Percentiles rank a stretch among this genome's conserved stretches.
Evolutionary conservation across 2,888 invertebrate genomes (phyloP).

Genomic region (Tetragonisca angustula): DNA sequence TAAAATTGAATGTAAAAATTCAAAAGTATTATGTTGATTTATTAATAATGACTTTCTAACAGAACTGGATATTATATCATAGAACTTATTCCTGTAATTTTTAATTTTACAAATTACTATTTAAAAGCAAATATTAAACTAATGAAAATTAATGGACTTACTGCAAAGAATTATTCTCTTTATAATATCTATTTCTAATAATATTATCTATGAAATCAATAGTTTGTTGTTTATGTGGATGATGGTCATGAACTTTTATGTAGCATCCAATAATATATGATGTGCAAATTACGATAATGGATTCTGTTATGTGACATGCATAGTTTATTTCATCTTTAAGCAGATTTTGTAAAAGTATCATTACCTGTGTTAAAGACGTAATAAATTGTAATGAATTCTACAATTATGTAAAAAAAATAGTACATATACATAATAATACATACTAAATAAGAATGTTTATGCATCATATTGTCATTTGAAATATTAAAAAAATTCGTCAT

Average conservation of each 20-base stretch:
- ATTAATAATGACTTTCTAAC: conserved; percentile 71
- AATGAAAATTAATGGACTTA: conserved; percentile 45
- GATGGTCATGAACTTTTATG: conserved; percentile 78
- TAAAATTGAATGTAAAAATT: conserved; percentile 73
- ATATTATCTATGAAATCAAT: conserved; percentile 75
- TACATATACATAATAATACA: conserved; percentile 42
- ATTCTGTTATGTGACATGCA: conserved; percentile 68
- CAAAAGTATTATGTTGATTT: conserved; percentile 73
- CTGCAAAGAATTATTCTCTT: conserved; percentile 71
- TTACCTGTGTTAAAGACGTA: conserved; percentile 70
- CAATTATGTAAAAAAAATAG: neutral
- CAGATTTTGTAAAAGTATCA: conserved; percentile 76
- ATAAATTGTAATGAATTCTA: neutral
- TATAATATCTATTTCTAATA: conserved; percentile 73
- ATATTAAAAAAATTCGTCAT: conserved; percentile 74
- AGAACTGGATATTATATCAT: conserved; percentile 58
- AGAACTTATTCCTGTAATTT: conserved; percentile 74
- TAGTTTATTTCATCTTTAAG: conserved; percentile 72
- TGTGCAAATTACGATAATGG: conserved; percentile 74
- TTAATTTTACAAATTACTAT: conserved; percentile 36
- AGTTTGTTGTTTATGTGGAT: conserved; percentile 79
- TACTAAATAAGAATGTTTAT: conserved; percentile 80
- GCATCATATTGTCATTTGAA: conserved; percentile 75
- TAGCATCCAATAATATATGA: conserved; percentile 76
- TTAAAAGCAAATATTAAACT: conserved; percentile 4